A percentile compares a stretch with the other conserved stretches of the same genome.
Conservation (phyloP, 1,140 invertebrate species). For the Drosophila tristis region DNA sequence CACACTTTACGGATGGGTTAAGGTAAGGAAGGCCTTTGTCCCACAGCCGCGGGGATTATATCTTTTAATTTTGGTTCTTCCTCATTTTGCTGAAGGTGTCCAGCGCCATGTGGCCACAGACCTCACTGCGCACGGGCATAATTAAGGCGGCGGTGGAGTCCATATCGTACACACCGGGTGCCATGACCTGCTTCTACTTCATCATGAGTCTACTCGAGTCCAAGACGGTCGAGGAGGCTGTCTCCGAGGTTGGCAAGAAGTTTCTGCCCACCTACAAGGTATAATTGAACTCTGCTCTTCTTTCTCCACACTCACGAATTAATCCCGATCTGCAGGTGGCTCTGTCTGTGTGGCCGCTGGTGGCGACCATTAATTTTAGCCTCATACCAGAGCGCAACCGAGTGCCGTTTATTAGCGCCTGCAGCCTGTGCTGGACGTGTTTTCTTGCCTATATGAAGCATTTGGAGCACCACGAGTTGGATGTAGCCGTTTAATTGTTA, state of each 20-base stretch:
- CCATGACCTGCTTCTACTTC: constrained; percentile 93
- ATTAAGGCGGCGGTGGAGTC: constrained; percentile 92
- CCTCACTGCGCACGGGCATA: constrained; percentile 87
- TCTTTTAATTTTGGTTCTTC: too few relatives aligned
- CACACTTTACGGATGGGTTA: constrained; percentile 89
- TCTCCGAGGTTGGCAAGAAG: constrained; percentile 90
- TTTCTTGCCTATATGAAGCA: constrained; percentile 95
- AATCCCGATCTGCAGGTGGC: constrained; percentile 87
- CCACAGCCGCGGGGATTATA: too few relatives aligned
- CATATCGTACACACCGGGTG: constrained; percentile 91
- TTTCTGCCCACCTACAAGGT: constrained; percentile 90
- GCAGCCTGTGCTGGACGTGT: constrained; percentile 94
- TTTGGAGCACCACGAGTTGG: constrained; percentile 85
- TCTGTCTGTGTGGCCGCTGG: constrained; percentile 91
- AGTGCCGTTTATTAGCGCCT: constrained; percentile 92
- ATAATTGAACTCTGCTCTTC: neutral
- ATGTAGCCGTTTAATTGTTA: constrained; percentile 50
- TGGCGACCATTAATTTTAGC: constrained; percentile 93
- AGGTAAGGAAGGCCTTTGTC: constrained; percentile 75
- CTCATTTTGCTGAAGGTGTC: constrained; percentile 63
- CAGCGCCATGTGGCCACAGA: constrained; percentile 87
- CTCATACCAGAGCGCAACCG: constrained; percentile 91
- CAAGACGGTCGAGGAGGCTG: constrained; percentile 88
- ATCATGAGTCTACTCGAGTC: constrained; percentile 92
- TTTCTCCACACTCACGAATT: neutral